These are phyloP conservation scores for Notoglanidium macrostoma DNA, from an alignment of 2,797 vertebrate species.

Conservation along the genomic window DNA sequence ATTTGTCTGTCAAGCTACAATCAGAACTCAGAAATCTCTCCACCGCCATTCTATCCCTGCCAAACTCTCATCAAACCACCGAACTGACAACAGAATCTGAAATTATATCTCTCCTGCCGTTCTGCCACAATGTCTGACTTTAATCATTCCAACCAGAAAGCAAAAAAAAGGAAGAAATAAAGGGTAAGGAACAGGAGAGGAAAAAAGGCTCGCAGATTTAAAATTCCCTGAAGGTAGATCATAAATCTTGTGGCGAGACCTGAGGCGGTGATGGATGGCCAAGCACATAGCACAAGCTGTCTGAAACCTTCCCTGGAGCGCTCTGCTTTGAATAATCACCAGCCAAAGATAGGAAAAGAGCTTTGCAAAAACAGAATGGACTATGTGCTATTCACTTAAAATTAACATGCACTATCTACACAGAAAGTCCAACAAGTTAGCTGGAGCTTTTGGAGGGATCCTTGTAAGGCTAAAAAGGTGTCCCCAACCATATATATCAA, in stretches of 20 bases:
- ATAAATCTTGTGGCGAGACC: constrained; percentile 53
- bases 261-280: constrained; percentile 39
- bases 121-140: constrained; percentile 37
- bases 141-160: constrained; percentile 54
- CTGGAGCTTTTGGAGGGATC: not conserved
- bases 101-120: constrained; percentile 54
- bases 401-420: constrained; percentile 8
- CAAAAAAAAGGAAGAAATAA: constrained; percentile 62
- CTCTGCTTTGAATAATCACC: constrained; percentile 42
- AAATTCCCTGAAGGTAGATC: constrained; percentile 44
- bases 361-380: not conserved
- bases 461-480: not conserved
- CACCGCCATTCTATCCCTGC: constrained; percentile 67
- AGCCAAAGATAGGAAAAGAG: constrained; percentile 4
- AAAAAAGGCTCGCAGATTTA: constrained; percentile 54
- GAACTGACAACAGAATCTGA: constrained; percentile 53
- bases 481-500: too few relatives aligned
- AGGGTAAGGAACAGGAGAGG: constrained; percentile 62
- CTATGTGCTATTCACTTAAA: constrained; percentile 14
- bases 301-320: constrained; percentile 22
- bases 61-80: constrained; percentile 49
- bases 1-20: constrained; percentile 49
- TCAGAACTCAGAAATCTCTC: constrained; percentile 49
- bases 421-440: not conserved
- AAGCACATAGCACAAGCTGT: constrained; percentile 36